A percentile compares a stretch with the other conserved stretches of the same genome.
Evolutionary conservation across 2,113 vertebrate species (phyloP).

Genomic region (Alexandromys fortis): DNA sequence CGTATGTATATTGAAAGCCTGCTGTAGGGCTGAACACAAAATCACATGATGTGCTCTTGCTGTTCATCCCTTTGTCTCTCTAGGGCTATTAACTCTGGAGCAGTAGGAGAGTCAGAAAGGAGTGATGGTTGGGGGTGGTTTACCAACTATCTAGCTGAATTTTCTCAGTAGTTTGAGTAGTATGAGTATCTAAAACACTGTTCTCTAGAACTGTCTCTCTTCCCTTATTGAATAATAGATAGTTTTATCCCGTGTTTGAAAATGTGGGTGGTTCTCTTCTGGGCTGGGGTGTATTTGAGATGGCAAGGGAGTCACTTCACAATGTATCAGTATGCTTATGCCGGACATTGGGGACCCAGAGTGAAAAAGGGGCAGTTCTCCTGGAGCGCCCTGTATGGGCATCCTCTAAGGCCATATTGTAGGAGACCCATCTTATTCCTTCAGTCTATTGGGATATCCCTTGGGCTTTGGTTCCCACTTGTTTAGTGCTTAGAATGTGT

Average conservation of each 20-base stretch:
- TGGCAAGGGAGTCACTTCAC: neutral
- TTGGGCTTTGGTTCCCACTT: conserved; percentile 63
- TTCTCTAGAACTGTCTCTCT: neutral
- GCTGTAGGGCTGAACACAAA: neutral
- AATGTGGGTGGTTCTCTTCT: neutral
- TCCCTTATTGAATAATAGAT: neutral
- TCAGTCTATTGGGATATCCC: conserved; percentile 10
- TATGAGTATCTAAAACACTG: neutral
- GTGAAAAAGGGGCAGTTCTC: neutral
- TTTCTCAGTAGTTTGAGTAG: neutral
- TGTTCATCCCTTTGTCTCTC: neutral
- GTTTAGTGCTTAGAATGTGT: conserved; percentile 72
- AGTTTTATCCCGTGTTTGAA: neutral
- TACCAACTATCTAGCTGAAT: neutral
- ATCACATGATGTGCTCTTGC: neutral
- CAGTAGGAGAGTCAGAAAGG: neutral
- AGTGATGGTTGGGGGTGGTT: neutral
- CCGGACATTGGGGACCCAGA: neutral
- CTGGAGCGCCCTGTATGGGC: neutral
- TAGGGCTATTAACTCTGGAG: neutral
- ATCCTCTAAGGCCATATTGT: neutral
- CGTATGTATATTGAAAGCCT: conserved; percentile 89
- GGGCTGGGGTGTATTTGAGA: neutral
- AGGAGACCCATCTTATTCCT: conserved; percentile 52
- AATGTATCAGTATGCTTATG: neutral